Evolutionary conservation across 2,888 invertebrate genomes (phyloP).

Genomic region (Drosophila barbarae): DNA sequence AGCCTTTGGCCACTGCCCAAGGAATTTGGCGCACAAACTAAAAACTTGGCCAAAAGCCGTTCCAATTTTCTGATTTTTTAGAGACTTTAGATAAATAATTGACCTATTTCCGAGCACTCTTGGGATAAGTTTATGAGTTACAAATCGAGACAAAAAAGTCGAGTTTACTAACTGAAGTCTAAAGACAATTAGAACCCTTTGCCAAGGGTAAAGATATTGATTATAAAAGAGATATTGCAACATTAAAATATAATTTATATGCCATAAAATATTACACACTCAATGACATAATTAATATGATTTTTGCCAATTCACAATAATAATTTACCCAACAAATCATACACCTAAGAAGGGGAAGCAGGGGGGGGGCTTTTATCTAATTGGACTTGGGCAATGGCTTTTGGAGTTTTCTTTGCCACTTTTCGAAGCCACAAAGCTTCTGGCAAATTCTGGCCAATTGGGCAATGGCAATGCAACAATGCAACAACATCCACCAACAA

Average conservation of each 20-base stretch:
- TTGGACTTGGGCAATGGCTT: constrained; percentile 55
- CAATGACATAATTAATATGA: constrained; percentile 54
- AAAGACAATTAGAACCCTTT: not conserved
- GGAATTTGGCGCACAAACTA: constrained; percentile 9
- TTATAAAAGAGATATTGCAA: not conserved
- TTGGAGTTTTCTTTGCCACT: constrained; percentile 26
- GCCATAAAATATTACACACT: not conserved
- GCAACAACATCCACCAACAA: constrained; percentile 28
- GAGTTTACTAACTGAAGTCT: not conserved
- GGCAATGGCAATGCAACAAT: constrained; percentile 39
- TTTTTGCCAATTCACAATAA: constrained; percentile 52
- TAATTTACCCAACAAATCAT: constrained; percentile 57
- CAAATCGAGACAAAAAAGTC: not conserved
- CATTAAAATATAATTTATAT: not conserved
- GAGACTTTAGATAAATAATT: no score
- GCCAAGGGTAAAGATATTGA: not conserved
- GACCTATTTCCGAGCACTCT: not conserved
- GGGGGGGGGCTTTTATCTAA: constrained; percentile 7
- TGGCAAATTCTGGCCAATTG: constrained; percentile 52
- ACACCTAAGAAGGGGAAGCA: constrained; percentile 20
- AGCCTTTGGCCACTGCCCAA: constrained; percentile 2
- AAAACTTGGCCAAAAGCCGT: constrained; percentile 7
- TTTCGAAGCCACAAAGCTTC: constrained; percentile 52
- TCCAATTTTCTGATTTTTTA: not conserved
- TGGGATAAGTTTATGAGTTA: no score